Evolutionary conservation across 1,140 invertebrate species (phyloP).

Genomic region (Trinorchestia longiramus): DNA sequence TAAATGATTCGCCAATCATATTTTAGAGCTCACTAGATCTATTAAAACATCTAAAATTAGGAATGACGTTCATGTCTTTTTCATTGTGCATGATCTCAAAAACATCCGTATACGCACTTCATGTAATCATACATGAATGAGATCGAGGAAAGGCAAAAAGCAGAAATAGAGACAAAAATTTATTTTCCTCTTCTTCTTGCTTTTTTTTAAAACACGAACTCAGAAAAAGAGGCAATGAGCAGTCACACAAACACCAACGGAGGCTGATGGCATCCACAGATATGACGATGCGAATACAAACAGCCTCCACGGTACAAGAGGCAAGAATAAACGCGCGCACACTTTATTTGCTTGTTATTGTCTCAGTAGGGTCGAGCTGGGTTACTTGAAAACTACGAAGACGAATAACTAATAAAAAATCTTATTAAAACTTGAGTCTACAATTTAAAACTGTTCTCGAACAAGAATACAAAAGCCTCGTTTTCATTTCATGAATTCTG

Average conservation of each 20-base stretch:
- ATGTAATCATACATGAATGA: neutral
- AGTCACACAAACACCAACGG: neutral
- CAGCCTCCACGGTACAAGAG: neutral
- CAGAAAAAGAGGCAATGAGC: neutral
- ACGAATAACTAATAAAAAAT: neutral
- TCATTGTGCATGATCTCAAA: neutral
- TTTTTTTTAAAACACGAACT: neutral
- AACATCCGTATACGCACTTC: neutral
- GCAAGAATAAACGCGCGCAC: neutral
- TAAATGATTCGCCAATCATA: neutral
- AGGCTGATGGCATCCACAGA: neutral
- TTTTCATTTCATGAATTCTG: neutral
- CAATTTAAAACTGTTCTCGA: neutral
- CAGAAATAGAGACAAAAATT: neutral
- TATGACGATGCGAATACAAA: neutral
- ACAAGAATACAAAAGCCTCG: neutral
- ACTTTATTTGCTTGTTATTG: neutral
- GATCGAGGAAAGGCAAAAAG: neutral
- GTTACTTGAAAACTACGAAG: neutral
- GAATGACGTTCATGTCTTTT: neutral
- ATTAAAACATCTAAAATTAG: neutral
- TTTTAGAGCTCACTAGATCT: neutral
- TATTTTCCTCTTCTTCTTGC: neutral
- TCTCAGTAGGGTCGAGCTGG: neutral
- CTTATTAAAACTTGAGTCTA: neutral